These are phyloP conservation scores for Muschampia staudingeri DNA, from an alignment of 2,888 invertebrate genomes.

Conservation along the genomic window DNA sequence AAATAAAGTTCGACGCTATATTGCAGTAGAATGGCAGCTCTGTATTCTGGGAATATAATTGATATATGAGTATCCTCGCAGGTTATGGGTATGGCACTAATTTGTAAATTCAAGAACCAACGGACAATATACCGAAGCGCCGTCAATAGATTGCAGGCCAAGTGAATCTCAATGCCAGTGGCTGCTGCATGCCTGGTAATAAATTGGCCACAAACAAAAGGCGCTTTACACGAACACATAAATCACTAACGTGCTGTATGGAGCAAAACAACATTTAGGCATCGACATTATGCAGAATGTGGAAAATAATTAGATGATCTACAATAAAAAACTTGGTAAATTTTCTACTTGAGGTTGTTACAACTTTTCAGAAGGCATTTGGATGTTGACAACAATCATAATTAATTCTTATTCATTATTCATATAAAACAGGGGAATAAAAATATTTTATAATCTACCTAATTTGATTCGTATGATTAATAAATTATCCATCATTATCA, in stretches of 20 bases:
- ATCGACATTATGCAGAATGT: conserved; percentile 51
- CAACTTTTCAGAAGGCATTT: no score
- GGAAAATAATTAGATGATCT: neutral
- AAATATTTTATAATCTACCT: no score
- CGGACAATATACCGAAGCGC: conserved; percentile 40
- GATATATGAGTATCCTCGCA: conserved; percentile 18
- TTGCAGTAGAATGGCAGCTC: neutral
- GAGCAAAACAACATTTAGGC: conserved; percentile 70
- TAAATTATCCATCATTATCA: no score
- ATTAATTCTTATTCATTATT: no score
- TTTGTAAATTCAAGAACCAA: conserved; percentile 36
- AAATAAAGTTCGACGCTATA: no score
- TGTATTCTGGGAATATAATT: neutral
- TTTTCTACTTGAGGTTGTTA: no score
- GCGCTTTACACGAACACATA: conserved; percentile 77
- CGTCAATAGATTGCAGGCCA: conserved; percentile 67
- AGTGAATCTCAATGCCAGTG: conserved; percentile 80
- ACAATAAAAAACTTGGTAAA: conserved; percentile 41
- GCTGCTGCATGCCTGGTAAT: conserved; percentile 74
- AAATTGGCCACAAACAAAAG: conserved; percentile 88
- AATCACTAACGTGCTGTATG: conserved; percentile 79
- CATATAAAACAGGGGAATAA: no score
- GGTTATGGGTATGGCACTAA: conserved; percentile 35
- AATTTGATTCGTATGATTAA: no score
- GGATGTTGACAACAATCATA: no score